Percentiles rank a stretch among this genome's conserved stretches.
phyloP scores from a whole-genome alignment of 2,113 vertebrate genomes.

The Probosciger aterrimus region DNA sequence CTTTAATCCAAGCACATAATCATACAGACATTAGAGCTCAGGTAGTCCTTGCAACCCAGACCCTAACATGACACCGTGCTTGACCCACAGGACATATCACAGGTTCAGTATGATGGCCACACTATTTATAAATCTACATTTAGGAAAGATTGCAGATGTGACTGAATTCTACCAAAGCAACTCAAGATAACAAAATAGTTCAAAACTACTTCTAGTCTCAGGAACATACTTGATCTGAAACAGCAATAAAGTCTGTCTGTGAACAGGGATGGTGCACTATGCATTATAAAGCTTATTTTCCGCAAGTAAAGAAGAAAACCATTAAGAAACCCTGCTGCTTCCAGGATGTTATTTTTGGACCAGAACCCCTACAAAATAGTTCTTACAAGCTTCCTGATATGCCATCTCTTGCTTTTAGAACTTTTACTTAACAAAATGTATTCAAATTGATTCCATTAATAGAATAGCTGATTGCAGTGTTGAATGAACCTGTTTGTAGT shows the following conservation, averaged over 20 bases:
- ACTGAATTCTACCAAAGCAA: not conserved
- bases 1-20: not conserved
- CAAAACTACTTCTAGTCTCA: not conserved
- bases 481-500: constrained; percentile 48
- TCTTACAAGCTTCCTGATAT: not conserved
- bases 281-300: not conserved
- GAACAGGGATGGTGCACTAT: not conserved
- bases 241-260: not conserved
- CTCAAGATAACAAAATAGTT: not conserved
- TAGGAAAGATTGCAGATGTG: not conserved
- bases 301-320: not conserved
- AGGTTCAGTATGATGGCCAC: not conserved
- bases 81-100: not conserved
- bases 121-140: not conserved
- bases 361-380: not conserved
- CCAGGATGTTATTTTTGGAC: not conserved
- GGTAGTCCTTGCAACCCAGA: not conserved
- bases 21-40: not conserved
- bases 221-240: not conserved
- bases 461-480: constrained; percentile 41
- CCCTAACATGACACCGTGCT: not conserved
- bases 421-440: constrained; percentile 13
- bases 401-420: not conserved
- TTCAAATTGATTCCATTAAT: constrained; percentile 51
- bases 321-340: not conserved